Conservation (phyloP, 2,113 vertebrate species). For the Sinocyclocheilus maitianheensis region DNA sequence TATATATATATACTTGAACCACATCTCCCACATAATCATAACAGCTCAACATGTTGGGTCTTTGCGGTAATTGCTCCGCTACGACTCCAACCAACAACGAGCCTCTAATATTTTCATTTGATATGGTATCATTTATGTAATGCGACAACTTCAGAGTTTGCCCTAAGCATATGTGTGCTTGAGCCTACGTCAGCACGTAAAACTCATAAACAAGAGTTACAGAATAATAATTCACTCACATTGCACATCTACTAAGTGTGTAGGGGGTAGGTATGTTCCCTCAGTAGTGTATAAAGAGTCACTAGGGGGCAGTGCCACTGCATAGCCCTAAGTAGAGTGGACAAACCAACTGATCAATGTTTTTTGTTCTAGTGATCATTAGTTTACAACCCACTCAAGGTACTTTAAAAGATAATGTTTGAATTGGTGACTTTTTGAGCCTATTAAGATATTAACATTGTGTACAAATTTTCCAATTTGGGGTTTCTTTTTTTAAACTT, state of each 20-base stretch:
- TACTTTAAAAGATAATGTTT: neutral
- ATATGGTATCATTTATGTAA: conserved; percentile 50
- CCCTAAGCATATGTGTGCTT: neutral
- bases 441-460: neutral
- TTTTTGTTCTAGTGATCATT: conserved; percentile 18
- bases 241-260: conserved; percentile 2
- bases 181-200: neutral
- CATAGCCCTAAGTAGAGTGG: conserved; percentile 70
- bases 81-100: neutral
- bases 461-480: neutral
- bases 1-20: neutral
- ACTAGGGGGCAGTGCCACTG: conserved; percentile 97
- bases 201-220: neutral
- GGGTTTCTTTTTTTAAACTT: neutral
- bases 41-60: no score
- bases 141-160: neutral
- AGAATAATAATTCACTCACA: neutral
- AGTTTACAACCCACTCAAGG: conserved; percentile 14
- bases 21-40: no score
- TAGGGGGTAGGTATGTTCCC: conserved; percentile 21
- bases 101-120: neutral
- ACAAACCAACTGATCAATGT: neutral
- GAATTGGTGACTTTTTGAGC: neutral
- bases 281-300: conserved; percentile 58
- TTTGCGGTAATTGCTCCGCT: neutral